Conservation (phyloP, 2,888 invertebrate genomes). For the Smittia sp. region DNA sequence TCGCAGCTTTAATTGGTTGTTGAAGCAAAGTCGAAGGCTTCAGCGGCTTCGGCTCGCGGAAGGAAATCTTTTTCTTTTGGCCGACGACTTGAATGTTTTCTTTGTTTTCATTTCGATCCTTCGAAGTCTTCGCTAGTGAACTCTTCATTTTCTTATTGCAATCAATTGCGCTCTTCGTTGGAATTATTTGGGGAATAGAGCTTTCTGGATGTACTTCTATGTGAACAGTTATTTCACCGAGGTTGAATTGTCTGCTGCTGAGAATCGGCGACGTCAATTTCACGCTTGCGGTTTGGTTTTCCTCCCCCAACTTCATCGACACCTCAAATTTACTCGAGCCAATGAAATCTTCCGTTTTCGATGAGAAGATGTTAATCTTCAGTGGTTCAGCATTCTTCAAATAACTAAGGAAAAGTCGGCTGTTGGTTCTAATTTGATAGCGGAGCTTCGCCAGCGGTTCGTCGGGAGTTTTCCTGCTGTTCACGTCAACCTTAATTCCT, state of each 20-base stretch:
- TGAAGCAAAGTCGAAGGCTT: not conserved
- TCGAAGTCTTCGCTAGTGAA: not conserved
- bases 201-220: slow-evolving; percentile 41
- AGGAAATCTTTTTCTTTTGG: not conserved
- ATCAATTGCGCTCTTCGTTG: not conserved
- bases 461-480: not conserved
- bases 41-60: not conserved
- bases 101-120: not conserved
- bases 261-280: slow-evolving; percentile 44
- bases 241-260: slow-evolving; percentile 45
- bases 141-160: not conserved
- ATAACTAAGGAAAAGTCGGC: slow-evolving; percentile 34
- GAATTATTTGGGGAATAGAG: not conserved
- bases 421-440: slow-evolving; percentile 15
- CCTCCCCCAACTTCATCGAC: not conserved
- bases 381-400: slow-evolving; percentile 47
- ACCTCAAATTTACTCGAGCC: slow-evolving; percentile 35
- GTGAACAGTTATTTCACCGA: slow-evolving; percentile 40
- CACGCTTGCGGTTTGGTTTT: no score
- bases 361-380: slow-evolving; percentile 45
- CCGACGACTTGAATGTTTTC: slow-evolving; percentile 26
- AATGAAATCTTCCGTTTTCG: slow-evolving; percentile 43
- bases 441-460: not conserved
- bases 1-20: no score
- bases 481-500: not conserved